Conservation (phyloP, 2,888 invertebrate species). For the Drosophila helvetica region DNA sequence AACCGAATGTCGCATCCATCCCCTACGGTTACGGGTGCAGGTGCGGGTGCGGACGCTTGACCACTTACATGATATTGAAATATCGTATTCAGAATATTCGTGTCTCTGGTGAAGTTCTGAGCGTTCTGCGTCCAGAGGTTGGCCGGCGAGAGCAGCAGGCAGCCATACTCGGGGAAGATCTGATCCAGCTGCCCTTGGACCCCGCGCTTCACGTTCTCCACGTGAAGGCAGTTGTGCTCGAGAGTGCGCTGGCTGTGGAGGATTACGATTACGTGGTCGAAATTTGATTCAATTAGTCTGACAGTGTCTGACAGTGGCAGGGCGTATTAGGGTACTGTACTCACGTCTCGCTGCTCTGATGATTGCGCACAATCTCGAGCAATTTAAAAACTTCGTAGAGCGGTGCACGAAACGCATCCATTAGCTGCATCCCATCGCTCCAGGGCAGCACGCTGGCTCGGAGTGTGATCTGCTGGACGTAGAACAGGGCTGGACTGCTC, state of each 20-base stretch:
- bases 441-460: slow-evolving; percentile 93
- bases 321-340: slow-evolving; percentile 35
- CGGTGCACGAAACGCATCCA: slow-evolving; percentile 96
- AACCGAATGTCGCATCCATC: neutral
- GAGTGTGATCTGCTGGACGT: slow-evolving; percentile 91
- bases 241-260: slow-evolving; percentile 87
- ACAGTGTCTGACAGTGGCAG: neutral
- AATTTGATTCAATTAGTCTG: slow-evolving; percentile 31
- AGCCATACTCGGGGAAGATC: slow-evolving; percentile 95
- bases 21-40: too few species aligned
- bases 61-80: slow-evolving; percentile 91
- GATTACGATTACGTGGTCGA: slow-evolving; percentile 20
- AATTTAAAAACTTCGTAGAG: slow-evolving; percentile 95
- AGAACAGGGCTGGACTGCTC: slow-evolving; percentile 87
- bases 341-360: slow-evolving; percentile 84
- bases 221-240: slow-evolving; percentile 92
- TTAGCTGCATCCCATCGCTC: slow-evolving; percentile 91
- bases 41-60: neutral
- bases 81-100: slow-evolving; percentile 91
- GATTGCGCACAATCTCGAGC: slow-evolving; percentile 93
- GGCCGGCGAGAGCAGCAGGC: slow-evolving; percentile 95
- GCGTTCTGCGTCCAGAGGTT: slow-evolving; percentile 96
- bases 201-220: slow-evolving; percentile 89
- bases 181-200: slow-evolving; percentile 85
- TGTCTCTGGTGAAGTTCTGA: slow-evolving; percentile 91